These are phyloP conservation scores for Gallinago paraguaiae DNA, from an alignment of 2,113 vertebrate species.

Conservation along the genomic window DNA sequence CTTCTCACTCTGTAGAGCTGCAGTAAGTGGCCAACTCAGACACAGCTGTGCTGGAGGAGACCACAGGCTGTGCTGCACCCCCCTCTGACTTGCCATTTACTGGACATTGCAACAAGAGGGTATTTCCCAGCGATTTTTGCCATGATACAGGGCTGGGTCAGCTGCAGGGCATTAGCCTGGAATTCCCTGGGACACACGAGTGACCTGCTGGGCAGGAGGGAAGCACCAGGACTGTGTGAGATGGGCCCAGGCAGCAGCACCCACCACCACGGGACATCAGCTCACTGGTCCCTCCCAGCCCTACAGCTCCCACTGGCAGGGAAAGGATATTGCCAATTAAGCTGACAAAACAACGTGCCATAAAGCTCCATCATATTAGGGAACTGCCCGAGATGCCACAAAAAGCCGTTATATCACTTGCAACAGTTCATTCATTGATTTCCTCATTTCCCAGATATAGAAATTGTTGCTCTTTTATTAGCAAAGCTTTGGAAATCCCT, in stretches of 20 bases:
- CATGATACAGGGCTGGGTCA: rapidly evolving
- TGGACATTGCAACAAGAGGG: not conserved
- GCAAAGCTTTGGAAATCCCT: slow-evolving; percentile 35
- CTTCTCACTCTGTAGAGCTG: not conserved
- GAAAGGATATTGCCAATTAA: not conserved
- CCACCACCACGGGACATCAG: rapidly evolving
- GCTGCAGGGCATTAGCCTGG: not conserved
- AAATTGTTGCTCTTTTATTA: slow-evolving; percentile 22
- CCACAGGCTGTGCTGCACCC: not conserved
- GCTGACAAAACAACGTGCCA: not conserved
- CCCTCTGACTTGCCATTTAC: not conserved
- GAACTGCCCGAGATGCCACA: not conserved
- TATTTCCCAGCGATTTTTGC: not conserved
- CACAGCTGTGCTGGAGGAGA: not conserved
- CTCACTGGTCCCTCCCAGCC: not conserved
- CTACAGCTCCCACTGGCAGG: not conserved
- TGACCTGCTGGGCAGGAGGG: not conserved
- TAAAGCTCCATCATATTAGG: not conserved
- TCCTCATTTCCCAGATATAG: slow-evolving; percentile 18
- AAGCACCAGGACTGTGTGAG: rapidly evolving
- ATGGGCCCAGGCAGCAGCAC: not conserved
- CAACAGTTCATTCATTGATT: slow-evolving; percentile 28
- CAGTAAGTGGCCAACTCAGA: not conserved
- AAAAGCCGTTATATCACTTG: slow-evolving; percentile 14
- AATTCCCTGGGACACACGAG: not conserved